A percentile compares a stretch with the other conserved stretches of the same genome.
Conservation (phyloP, 64 coral and sea anemone species). For the Montipora sp. region DNA sequence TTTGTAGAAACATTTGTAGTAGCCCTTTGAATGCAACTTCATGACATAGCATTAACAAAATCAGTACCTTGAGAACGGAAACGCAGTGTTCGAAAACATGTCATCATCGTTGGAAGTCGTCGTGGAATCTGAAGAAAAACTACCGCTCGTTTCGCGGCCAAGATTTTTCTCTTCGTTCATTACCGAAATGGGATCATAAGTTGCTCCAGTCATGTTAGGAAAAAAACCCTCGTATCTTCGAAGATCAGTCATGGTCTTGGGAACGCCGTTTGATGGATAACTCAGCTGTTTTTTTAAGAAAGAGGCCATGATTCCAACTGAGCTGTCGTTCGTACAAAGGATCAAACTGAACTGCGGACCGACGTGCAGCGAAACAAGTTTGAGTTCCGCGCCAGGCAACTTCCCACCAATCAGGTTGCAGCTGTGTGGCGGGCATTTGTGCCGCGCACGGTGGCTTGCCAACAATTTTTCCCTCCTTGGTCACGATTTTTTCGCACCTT, state of each 20-base stretch:
- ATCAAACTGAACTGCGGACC: conserved; percentile 82
- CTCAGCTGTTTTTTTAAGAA: conserved; percentile 88
- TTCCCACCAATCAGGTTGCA: conserved; percentile 81
- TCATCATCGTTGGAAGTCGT: conserved; percentile 85
- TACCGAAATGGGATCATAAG: conserved; percentile 85
- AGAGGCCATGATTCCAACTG: conserved; percentile 67
- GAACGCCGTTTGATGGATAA: conserved; percentile 73
- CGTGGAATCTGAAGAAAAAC: conserved; percentile 78
- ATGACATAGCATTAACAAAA: neutral
- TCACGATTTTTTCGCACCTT: neutral
- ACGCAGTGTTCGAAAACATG: conserved; percentile 88
- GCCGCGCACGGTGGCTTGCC: conserved; percentile 77
- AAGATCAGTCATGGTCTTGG: conserved; percentile 78
- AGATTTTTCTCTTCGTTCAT: conserved; percentile 74
- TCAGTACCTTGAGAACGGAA: conserved; percentile 79
- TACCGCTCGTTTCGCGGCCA: conserved; percentile 39
- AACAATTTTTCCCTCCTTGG: conserved; percentile 54
- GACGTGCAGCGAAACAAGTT: conserved; percentile 81
- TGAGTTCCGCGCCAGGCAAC: conserved; percentile 94
- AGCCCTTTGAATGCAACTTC: neutral
- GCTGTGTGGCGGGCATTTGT: conserved; percentile 82
- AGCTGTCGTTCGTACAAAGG: conserved; percentile 89
- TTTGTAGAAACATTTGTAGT: neutral
- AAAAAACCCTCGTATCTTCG: conserved; percentile 93
- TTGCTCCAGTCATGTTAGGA: conserved; percentile 75